Percentiles rank a stretch among this genome's conserved stretches.
phyloP scores from a whole-genome alignment of 2,797 vertebrate species.

The Poecilia picta region DNA sequence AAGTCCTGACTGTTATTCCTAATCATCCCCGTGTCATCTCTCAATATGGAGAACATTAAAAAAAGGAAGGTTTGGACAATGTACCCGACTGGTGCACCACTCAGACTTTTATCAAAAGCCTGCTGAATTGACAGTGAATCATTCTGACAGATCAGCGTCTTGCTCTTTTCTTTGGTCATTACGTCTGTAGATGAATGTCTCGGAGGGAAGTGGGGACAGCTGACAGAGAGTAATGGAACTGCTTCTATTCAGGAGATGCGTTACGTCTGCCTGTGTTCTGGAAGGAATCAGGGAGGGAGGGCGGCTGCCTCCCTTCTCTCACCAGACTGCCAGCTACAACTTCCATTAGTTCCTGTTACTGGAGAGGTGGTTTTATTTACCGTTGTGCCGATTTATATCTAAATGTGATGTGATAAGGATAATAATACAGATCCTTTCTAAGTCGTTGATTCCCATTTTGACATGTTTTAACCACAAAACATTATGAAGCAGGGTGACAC shows the following conservation, averaged over 20 bases:
- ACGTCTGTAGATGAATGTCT: constrained; percentile 62
- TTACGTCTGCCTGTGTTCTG: constrained; percentile 43
- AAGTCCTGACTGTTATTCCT: constrained; percentile 29
- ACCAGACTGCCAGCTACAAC: constrained; percentile 56
- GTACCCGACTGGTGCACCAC: constrained; percentile 23
- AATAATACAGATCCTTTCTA: neutral
- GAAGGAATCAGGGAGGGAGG: neutral
- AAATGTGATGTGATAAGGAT: constrained; percentile 18
- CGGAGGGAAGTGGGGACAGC: constrained; percentile 48
- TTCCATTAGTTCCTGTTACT: constrained; percentile 51
- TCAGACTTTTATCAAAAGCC: constrained; percentile 49
- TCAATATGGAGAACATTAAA: constrained; percentile 50
- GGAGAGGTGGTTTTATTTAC: constrained; percentile 31
- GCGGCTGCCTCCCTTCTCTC: neutral
- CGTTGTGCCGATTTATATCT: constrained; percentile 21
- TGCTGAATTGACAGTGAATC: constrained; percentile 75
- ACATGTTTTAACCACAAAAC: neutral
- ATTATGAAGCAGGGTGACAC: neutral
- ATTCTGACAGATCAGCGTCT: constrained; percentile 69
- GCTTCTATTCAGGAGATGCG: constrained; percentile 61
- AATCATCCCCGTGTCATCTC: constrained; percentile 38
- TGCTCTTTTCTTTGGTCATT: constrained; percentile 71
- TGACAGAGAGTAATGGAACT: constrained; percentile 65
- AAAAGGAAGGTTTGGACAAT: constrained; percentile 23
- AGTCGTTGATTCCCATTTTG: neutral